Conservation (phyloP, 2,888 invertebrate species). For the Oligia strigilis region DNA sequence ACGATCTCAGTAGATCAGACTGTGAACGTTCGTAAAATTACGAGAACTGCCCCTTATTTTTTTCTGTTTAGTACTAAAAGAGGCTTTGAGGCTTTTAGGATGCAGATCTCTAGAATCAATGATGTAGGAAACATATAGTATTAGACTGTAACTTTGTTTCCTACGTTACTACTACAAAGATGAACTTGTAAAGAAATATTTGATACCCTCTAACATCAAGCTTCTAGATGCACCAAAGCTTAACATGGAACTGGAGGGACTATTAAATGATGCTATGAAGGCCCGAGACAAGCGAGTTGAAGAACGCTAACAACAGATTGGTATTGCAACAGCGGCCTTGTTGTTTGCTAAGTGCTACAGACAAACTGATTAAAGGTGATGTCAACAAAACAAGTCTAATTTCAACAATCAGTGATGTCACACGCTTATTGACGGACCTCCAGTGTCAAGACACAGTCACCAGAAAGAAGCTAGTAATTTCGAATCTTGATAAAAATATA, state of each 20-base stretch:
- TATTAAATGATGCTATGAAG: not conserved
- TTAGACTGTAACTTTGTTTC: too few relatives aligned
- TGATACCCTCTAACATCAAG: not conserved
- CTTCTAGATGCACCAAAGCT: conserved; percentile 2
- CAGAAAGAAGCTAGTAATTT: conserved; percentile 6
- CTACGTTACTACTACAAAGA: not conserved
- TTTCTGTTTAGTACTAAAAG: too few relatives aligned
- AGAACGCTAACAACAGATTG: conserved; percentile 1
- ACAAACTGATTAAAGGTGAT: not conserved
- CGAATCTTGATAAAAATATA: conserved; percentile 5
- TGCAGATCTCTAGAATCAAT: too few relatives aligned
- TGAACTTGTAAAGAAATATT: not conserved
- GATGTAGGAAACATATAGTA: too few relatives aligned
- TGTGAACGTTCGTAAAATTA: too few relatives aligned
- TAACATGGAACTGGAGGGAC: not conserved
- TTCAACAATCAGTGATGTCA: conserved; percentile 11
- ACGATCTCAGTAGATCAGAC: too few relatives aligned
- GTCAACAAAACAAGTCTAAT: conserved; percentile 1
- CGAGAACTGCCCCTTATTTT: too few relatives aligned
- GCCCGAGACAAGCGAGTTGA: conserved; percentile 6
- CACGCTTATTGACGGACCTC: conserved; percentile 1
- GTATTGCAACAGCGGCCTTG: not conserved
- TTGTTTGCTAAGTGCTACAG: not conserved
- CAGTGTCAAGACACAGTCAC: conserved; percentile 8
- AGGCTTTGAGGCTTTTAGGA: too few relatives aligned